Base-by-base conservation (phyloP, 2,888 invertebrate genomes). In the Eilema depressum region DNA sequence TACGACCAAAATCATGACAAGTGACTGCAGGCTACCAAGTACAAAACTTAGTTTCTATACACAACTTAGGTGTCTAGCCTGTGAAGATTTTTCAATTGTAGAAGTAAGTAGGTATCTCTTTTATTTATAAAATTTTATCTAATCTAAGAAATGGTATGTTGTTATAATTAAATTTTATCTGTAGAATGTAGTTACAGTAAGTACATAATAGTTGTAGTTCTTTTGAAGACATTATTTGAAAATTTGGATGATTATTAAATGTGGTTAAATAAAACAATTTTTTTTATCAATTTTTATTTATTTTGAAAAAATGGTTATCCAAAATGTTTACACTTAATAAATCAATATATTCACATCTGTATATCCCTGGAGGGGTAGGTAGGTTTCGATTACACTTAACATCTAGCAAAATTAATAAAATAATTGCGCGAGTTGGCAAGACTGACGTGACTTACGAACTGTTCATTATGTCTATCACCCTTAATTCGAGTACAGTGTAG, bases 181-280 rank as follows among this genome's bases (percentile, higher is more conserved):
- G 47, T n/a, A n/a, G n/a, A n/a, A n/a, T n/a, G n/a, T 47, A 5
- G 11, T 37, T 37, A 37, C 12, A 41, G 17, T 10, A n/a, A 20
- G n/a, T n/a, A 53, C 47, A 47, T 47, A 53, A 5, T 20, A 53
- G 53, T 53, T 53, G n/a, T 53, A n/a, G 53, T 53, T 53, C 12
- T 47, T 47, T 47, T 47, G 47, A 47, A 41, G 17, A 41, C 33
- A 37, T 37, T 14, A 47, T 47, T n/a, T 2, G 53, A 53, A 53
- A 37, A 37, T 41, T 41, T 4, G 3, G 7, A 53, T 53, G 10
- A n/a, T 20, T 53, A 53, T 47, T 47, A 47, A 53, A n/a, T 53
- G 20, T 53, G 53, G 2, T 10, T 33, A 64, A 64, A 64, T 53
- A 64, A 64, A 64, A 64, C 47, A 53, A 47, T 64, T n/a, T 7